A percentile compares a stretch with the other conserved stretches of the same genome.
phyloP scores from a whole-genome alignment of 2,113 vertebrate genomes.

The Nycticebus coucang region DNA sequence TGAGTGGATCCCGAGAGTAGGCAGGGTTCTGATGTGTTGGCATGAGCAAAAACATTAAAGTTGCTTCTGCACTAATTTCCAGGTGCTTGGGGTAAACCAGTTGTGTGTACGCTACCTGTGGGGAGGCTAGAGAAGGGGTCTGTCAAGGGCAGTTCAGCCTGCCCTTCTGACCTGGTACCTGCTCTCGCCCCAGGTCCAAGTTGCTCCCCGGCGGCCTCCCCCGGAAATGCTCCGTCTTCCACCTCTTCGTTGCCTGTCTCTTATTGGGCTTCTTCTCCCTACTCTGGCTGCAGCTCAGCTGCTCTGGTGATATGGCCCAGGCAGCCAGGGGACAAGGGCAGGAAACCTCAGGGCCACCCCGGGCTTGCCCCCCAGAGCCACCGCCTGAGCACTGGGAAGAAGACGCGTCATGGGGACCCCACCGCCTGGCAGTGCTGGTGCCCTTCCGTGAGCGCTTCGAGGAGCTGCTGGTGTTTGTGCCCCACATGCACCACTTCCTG shows the following conservation, averaged over 20 bases:
- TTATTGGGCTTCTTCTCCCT: constrained; percentile 91
- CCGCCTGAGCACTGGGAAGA: constrained; percentile 80
- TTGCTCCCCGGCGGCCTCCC: constrained; percentile 75
- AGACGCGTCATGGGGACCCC: constrained; percentile 92
- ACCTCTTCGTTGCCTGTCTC: constrained; percentile 87
- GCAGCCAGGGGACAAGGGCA: constrained; percentile 14
- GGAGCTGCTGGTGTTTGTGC: constrained; percentile 95
- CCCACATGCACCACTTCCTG: constrained; percentile 95
- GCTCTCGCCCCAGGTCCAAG: constrained; percentile 74
- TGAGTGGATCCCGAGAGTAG: neutral
- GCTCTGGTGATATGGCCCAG: constrained; percentile 87
- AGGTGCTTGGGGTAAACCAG: neutral
- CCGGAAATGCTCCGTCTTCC: constrained; percentile 84
- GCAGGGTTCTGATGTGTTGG: neutral
- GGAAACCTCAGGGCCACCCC: constrained; percentile 72
- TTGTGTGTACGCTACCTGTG: neutral
- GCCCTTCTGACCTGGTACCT: neutral
- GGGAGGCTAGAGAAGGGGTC: neutral
- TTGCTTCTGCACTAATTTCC: constrained; percentile 64
- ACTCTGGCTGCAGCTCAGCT: constrained; percentile 96
- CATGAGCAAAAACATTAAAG: neutral
- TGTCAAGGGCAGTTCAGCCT: neutral
- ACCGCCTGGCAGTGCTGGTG: constrained; percentile 93
- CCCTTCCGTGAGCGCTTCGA: constrained; percentile 98
- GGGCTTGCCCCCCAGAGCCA: constrained; percentile 83